Evolutionary conservation across 2,888 invertebrate species (phyloP).

Genomic region (Drosophila robusta): DNA sequence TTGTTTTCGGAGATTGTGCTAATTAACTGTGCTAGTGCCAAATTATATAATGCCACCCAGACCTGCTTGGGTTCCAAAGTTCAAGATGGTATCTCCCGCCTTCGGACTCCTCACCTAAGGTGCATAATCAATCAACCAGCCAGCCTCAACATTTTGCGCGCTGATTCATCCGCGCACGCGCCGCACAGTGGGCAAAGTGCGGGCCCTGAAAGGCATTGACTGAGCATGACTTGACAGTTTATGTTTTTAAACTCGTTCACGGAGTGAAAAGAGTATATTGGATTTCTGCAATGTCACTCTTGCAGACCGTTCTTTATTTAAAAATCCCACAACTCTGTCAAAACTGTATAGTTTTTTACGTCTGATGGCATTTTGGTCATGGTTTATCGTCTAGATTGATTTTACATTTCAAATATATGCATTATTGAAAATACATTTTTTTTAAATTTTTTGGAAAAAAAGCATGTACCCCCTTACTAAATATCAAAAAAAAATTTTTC

Average conservation of each 20-base stretch:
- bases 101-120: slow-evolving; percentile 10
- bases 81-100: slow-evolving; percentile 19
- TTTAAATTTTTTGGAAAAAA: no score
- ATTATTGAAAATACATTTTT: no score
- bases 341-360: no score
- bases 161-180: slow-evolving; percentile 72
- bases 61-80: slow-evolving; percentile 27
- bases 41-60: slow-evolving; percentile 20
- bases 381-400: no score
- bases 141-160: slow-evolving; percentile 1
- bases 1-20: slow-evolving; percentile 36
- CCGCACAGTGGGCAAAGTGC: slow-evolving; percentile 41
- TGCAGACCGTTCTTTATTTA: no score
- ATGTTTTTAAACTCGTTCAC: not conserved
- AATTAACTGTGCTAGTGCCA: slow-evolving; percentile 30
- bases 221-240: slow-evolving; percentile 62
- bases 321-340: no score
- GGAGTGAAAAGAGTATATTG: no score
- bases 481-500: no score
- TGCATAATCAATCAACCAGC: slow-evolving; percentile 37
- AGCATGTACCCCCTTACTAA: no score
- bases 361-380: no score
- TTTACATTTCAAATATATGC: no score
- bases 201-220: slow-evolving; percentile 40
- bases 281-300: no score